Percentiles rank a stretch among this genome's conserved stretches.
phyloP scores from a whole-genome alignment of 2,797 vertebrate genomes.

The Melopsittacus undulatus region DNA sequence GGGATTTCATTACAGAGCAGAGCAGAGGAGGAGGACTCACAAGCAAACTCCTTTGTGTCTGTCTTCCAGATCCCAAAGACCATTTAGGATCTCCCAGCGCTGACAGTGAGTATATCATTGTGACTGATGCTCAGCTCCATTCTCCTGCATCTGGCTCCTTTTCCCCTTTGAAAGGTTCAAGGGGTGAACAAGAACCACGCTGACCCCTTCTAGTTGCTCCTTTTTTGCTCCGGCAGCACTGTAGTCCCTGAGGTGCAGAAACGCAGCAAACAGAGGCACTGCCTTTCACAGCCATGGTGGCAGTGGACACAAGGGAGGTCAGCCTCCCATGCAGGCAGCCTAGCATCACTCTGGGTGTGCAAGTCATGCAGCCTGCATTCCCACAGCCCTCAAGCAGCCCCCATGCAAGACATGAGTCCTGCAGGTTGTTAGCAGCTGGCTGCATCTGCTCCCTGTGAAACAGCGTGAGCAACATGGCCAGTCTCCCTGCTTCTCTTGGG shows the following conservation, averaged over 20 bases:
- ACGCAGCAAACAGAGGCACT: not conserved
- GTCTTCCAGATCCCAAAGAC: constrained; percentile 49
- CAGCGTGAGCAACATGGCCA: not conserved
- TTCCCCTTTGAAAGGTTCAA: not conserved
- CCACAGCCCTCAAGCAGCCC: not conserved
- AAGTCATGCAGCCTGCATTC: not conserved
- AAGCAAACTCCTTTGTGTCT: not conserved
- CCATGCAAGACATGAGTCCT: not conserved
- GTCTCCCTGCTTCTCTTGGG: not conserved
- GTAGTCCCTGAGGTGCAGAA: not conserved
- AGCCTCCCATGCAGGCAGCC: not conserved
- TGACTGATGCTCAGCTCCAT: not conserved
- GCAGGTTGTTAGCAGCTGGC: not conserved
- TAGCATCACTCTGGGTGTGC: fast-evolving
- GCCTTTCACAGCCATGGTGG: not conserved
- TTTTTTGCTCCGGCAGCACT: not conserved
- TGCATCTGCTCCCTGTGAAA: not conserved
- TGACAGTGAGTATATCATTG: constrained; percentile 23
- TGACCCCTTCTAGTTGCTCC: not conserved
- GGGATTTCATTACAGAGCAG: not conserved
- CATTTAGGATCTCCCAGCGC: not conserved
- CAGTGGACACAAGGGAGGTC: not conserved
- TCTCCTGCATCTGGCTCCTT: not conserved
- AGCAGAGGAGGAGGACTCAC: not conserved
- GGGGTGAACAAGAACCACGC: not conserved